Base-by-base conservation (phyloP, 64 coral and sea anemone species). In the Pachyseris speciosa region DNA sequence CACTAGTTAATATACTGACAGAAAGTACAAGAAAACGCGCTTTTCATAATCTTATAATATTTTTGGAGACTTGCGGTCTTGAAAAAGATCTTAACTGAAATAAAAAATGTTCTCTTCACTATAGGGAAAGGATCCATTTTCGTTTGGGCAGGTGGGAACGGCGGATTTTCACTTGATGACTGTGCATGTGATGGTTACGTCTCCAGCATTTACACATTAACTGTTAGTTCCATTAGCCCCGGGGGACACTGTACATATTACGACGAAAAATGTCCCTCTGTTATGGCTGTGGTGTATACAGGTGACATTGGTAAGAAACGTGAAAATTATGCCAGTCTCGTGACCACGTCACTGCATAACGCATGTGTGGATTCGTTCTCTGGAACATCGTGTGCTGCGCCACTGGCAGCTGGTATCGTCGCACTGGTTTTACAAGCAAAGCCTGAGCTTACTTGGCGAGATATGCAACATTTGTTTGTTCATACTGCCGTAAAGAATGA, bases 141-240 rank as follows among this genome's bases (percentile, higher is more conserved):
- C 31, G 91, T 97, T 24, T 97, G 95, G 95, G 95, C 95, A 29
- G 90, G 49, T n/a, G 95, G 95, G 0, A 97, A 97, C 59, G 95
- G 95, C 15, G 95, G 95, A 19, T 26, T 7, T 28, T 26, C 48
- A 0, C 51, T 30, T 2, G 95, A 98, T 51, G 74, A 90, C 37
- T 98, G 95, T 19, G 88, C 72, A 48, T 98, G 95, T 44, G 95
- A 98, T 10, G 95, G 95, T 0, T 98, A 98, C 61, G 75, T 91
- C 5, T 94, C 95, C 1, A 98, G 95, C 66, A 98, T 98, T 44
- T 94, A 91, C 73, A 98, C 95, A 15, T 87, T 98, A 69, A 83
- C 95, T 41, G 52, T 98, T 9, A 87, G 91, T 7, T 83, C 91
- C 17, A 59, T 94, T 49, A 91, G 95, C 24, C 78, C 57, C 22